These are phyloP conservation scores for Vipera latastei DNA, from an alignment of 2,797 vertebrate species.

Conservation along the genomic window DNA sequence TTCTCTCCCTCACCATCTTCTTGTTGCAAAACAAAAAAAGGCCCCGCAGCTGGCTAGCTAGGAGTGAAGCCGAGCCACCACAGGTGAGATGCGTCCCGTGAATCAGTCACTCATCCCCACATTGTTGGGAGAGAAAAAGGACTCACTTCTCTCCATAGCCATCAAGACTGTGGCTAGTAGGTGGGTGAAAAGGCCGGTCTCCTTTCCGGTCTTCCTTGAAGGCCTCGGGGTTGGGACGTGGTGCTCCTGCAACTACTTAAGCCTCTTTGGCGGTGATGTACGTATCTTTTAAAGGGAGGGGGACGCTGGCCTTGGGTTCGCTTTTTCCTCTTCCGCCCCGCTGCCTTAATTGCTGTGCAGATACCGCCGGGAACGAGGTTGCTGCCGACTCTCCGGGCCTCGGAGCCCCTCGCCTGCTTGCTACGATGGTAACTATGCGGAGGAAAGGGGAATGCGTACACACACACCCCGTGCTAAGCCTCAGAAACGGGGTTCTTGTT, in stretches of 20 bases:
- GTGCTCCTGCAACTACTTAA: neutral
- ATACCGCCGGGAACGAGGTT: slow-evolving; percentile 14
- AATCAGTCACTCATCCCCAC: slow-evolving; percentile 17
- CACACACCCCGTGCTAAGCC: neutral
- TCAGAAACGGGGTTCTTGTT: neutral
- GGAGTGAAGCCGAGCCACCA: slow-evolving; percentile 57
- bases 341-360: slow-evolving; percentile 18
- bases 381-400: neutral
- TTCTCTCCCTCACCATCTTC: slow-evolving; percentile 27
- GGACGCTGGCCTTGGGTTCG: slow-evolving; percentile 29
- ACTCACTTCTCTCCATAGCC: neutral
- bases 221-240: slow-evolving; percentile 7
- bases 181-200: neutral
- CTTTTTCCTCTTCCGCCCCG: neutral
- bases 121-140: slow-evolving; percentile 5
- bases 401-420: neutral
- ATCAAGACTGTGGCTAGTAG: slow-evolving; percentile 11
- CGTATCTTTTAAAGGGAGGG: neutral
- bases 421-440: neutral
- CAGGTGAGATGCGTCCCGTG: slow-evolving; percentile 63
- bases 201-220: neutral
- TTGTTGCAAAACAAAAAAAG: slow-evolving; percentile 43
- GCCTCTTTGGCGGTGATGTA: neutral
- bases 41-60: slow-evolving; percentile 33
- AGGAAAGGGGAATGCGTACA: neutral